phyloP scores from a whole-genome alignment of 2,113 vertebrate species.

The Grammomys dolichurus region DNA sequence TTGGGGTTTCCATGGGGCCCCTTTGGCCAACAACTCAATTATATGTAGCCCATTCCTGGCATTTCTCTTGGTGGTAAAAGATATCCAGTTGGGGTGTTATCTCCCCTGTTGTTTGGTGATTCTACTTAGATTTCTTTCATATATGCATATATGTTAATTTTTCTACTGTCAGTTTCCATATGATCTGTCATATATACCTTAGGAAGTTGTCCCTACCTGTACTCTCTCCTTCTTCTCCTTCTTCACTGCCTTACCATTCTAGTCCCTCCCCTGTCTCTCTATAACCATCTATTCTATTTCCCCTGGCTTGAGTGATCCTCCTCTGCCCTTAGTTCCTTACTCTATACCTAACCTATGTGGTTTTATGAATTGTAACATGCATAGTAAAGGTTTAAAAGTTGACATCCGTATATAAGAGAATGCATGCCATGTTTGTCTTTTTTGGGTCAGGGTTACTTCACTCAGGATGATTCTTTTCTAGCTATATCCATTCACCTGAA shows the following conservation, averaged over 20 bases:
- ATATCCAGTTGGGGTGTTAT: background rate
- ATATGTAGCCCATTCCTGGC: background rate
- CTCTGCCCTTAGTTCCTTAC: background rate
- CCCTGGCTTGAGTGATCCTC: background rate
- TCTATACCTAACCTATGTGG: background rate
- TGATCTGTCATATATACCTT: background rate
- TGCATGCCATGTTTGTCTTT: background rate
- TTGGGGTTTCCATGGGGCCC: background rate
- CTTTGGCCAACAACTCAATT: background rate
- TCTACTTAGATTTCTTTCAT: background rate
- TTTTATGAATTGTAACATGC: background rate
- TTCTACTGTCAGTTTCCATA: background rate
- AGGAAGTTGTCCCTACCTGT: background rate
- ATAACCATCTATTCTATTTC: background rate
- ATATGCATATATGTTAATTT: background rate
- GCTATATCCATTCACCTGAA: background rate
- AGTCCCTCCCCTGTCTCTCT: background rate
- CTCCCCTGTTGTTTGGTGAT: background rate
- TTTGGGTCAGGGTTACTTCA: background rate
- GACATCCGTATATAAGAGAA: background rate
- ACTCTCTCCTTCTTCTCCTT: no score
- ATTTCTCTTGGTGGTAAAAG: background rate
- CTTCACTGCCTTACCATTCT: background rate
- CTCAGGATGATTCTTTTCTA: background rate
- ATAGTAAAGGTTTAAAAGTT: background rate